A percentile compares a stretch with the other conserved stretches of the same genome.
These are phyloP conservation scores for Nothobranchius kuhntae DNA, from an alignment of 2,113 vertebrate genomes.

Conservation along the genomic window DNA sequence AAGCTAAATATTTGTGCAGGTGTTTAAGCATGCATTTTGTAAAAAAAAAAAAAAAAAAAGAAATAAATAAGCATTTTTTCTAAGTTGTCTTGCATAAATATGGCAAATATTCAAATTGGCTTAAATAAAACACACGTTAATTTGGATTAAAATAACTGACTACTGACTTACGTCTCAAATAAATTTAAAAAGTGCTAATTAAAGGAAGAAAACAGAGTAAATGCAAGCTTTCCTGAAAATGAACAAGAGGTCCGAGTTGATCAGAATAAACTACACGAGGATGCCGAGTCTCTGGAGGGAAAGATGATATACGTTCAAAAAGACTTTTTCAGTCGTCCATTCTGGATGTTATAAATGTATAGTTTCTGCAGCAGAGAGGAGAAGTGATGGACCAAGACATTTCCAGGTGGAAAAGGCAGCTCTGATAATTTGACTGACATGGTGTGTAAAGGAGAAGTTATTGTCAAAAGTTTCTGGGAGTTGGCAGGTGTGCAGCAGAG, in stretches of 20 bases:
- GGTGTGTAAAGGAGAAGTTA: constrained; percentile 1
- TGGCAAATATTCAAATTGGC: neutral
- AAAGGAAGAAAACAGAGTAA: no score
- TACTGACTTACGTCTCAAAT: no score
- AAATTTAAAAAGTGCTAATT: no score
- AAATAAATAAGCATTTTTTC: no score
- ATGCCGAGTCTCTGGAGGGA: no score
- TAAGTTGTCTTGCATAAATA: neutral
- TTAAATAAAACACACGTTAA: neutral
- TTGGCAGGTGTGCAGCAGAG: neutral
- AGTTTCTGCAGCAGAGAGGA: neutral
- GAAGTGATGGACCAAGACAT: neutral
- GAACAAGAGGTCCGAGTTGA: no score
- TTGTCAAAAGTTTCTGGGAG: neutral
- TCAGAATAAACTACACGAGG: no score
- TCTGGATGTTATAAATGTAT: neutral
- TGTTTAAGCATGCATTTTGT: neutral
- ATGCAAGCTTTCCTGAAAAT: no score
- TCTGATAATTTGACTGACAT: constrained; percentile 1
- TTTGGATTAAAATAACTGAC: no score
- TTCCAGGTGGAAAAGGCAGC: neutral
- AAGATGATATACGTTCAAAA: neutral
- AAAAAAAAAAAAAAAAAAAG: no score
- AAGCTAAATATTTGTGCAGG: no score
- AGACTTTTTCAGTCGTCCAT: no score